Base-by-base conservation (phyloP, 1,140 invertebrate species). In the Aradophagus sp. region DNA sequence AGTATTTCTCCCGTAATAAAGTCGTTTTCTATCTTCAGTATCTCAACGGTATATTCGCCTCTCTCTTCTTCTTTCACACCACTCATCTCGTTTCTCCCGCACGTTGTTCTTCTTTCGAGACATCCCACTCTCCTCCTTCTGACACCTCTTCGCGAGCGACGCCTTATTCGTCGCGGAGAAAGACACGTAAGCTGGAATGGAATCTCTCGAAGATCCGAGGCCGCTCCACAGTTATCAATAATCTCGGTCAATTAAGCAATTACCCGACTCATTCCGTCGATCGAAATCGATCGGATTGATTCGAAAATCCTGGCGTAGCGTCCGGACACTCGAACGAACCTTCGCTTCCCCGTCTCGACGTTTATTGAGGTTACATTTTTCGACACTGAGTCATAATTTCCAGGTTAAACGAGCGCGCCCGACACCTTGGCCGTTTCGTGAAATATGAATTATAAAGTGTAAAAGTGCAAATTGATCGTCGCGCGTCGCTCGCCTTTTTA, bases 11-110 rank as follows among this genome's bases (percentile, higher is more conserved):
- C 59, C 74, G 76, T 80, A 80, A 80, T 80, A 80, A 80, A 80
- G 79, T 76, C 79, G 78, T 79, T 76, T 79, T 53, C 45, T 74
- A 80, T 80, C 79, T 78, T 77, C 74, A 77, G 75, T 77, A 80
- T 80, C 77, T 77, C 38, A 27, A 35, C 61, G 38, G 27, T 41
- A 29, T 50, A 41, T 65, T 26, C 26, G 14, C 38, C 19, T 41
- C 23, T 62, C 39, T 15, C 6, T 47, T 48, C 16, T 50, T 23
- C 39, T 68, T 56, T 48, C n/a, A n/a, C n/a, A n/a, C n/a, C n/a
- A n/a, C n/a, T n/a, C n/a, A n/a, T n/a, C n/a, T n/a, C n/a, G n/a
- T n/a, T n/a, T n/a, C n/a, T n/a, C n/a, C n/a, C n/a, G n/a, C n/a
- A n/a, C n/a, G n/a, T n/a, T n/a, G n/a, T n/a, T n/a, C n/a, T n/a